Percentiles rank a stretch among this genome's conserved stretches.
phyloP scores from a whole-genome alignment of 92 coral and sea anemone species.

The Actinostola sp. region DNA sequence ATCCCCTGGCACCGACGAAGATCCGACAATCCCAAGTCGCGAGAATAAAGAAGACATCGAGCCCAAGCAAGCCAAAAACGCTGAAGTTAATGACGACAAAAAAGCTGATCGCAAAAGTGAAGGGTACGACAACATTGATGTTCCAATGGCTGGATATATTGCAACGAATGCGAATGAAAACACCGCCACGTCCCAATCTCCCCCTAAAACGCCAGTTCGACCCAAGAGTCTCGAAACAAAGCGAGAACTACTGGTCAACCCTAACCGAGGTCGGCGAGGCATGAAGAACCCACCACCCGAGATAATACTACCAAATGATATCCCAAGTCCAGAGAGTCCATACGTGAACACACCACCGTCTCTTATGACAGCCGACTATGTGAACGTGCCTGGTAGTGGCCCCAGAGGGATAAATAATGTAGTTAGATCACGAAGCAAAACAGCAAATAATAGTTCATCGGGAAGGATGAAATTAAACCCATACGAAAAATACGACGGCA shows the following conservation, averaged over 20 bases:
- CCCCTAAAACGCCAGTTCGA: constrained; percentile 26
- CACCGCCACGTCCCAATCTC: constrained; percentile 3
- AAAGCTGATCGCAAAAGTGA: constrained; percentile 17
- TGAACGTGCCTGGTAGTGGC: constrained; percentile 61
- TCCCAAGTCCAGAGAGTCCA: constrained; percentile 48
- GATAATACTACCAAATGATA: constrained; percentile 43
- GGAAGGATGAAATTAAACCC: constrained; percentile 52
- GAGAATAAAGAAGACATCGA: not conserved
- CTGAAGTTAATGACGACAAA: constrained; percentile 5
- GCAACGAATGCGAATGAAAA: constrained; percentile 26
- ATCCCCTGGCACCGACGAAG: not conserved
- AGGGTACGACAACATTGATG: constrained; percentile 24
- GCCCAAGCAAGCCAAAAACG: not conserved
- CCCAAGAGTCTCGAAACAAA: constrained; percentile 39
- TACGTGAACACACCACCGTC: constrained; percentile 64
- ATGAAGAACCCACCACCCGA: constrained; percentile 73
- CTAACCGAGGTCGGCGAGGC: constrained; percentile 56
- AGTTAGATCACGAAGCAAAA: constrained; percentile 55
- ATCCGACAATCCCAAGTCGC: not conserved
- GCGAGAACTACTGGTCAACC: constrained; percentile 14
- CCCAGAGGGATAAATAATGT: not conserved
- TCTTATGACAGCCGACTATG: constrained; percentile 56
- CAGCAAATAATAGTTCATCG: constrained; percentile 27
- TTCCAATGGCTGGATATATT: not conserved
- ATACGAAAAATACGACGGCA: constrained; percentile 83